phyloP scores from a whole-genome alignment of 2,113 vertebrate species.

The Desmodus rotundus region DNA sequence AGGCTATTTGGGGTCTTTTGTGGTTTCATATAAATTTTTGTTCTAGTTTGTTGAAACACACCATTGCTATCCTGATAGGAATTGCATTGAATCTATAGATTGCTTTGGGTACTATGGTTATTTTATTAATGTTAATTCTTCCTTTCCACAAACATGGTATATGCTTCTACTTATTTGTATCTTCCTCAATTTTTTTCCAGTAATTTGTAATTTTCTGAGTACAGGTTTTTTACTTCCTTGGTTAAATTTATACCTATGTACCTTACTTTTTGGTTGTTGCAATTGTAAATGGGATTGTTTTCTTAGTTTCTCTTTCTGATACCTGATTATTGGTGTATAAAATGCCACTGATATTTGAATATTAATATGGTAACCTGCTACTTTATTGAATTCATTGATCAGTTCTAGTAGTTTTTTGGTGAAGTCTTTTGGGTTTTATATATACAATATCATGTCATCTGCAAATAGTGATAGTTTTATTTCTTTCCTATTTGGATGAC shows the following conservation, averaged over 20 bases:
- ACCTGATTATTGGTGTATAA: background rate
- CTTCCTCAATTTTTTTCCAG: background rate
- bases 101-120: background rate
- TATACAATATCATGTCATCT: background rate
- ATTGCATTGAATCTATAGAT: background rate
- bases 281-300: background rate
- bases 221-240: background rate
- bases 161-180: background rate
- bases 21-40: background rate
- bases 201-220: background rate
- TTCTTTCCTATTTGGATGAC: background rate
- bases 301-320: background rate
- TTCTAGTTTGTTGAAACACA: background rate
- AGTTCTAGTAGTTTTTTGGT: background rate
- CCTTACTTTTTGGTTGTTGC: background rate
- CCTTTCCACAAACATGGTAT: background rate
- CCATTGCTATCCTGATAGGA: background rate
- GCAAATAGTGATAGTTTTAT: background rate
- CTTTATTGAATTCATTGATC: background rate
- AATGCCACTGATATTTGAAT: background rate
- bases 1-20: background rate
- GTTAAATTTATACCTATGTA: background rate
- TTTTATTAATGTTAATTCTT: background rate
- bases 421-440: background rate
- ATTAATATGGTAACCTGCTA: background rate